phyloP scores from a whole-genome alignment of 64 coral and sea anemone species.

The Montipora sp. region DNA sequence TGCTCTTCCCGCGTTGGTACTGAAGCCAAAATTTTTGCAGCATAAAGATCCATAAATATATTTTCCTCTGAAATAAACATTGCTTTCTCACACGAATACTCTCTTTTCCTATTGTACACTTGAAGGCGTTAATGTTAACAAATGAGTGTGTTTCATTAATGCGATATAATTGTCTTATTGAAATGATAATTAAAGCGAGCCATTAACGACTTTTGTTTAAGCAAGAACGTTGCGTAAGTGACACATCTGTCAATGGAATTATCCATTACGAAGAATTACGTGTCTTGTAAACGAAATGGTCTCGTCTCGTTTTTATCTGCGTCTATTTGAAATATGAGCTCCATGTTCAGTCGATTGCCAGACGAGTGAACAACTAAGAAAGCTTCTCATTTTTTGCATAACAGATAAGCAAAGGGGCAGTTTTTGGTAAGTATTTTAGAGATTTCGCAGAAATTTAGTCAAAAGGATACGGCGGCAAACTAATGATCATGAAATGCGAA shows the following conservation, averaged over 20 bases:
- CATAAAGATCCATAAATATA: too few species aligned
- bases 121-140: neutral
- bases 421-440: neutral
- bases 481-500: too few species aligned
- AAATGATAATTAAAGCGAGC: slow-evolving; percentile 19
- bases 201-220: neutral
- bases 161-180: neutral
- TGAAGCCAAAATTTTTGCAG: too few species aligned
- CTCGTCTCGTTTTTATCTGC: neutral
- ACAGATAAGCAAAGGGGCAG: neutral
- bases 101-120: too few species aligned
- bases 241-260: neutral
- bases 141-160: neutral
- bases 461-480: too few species aligned
- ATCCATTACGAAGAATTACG: neutral
- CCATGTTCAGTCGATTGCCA: neutral
- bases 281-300: neutral
- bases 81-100: too few species aligned
- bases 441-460: neutral
- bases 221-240: too few species aligned
- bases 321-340: neutral
- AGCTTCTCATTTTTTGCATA: neutral
- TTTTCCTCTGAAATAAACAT: too few species aligned
- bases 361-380: neutral
- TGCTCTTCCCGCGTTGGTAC: too few species aligned